Conservation (phyloP, 2,113 vertebrate species). For the Diadophis punctatus region DNA sequence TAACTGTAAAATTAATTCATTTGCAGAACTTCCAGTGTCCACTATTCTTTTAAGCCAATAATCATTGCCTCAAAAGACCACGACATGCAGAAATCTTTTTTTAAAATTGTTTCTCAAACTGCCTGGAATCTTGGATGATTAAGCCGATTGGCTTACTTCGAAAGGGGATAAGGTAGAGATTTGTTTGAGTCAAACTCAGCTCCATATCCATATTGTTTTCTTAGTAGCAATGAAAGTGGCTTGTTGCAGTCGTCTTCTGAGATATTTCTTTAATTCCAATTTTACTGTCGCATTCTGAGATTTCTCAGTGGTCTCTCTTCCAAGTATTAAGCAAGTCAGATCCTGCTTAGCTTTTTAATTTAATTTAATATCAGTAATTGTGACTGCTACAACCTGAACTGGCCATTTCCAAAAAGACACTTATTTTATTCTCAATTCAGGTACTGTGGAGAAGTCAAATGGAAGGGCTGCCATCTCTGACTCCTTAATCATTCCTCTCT, state of each 20-base stretch:
- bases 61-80: background rate
- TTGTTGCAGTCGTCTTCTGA: background rate
- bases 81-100: background rate
- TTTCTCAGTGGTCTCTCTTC: background rate
- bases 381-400: background rate
- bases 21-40: constrained; percentile 1
- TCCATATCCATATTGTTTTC: background rate
- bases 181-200: background rate
- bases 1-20: background rate
- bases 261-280: background rate
- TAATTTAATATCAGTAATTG: background rate
- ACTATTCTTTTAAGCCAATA: constrained; percentile 4
- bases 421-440: constrained; percentile 17
- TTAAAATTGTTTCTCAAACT: background rate
- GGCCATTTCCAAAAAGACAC: background rate
- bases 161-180: background rate
- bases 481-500: constrained; percentile 6
- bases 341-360: background rate
- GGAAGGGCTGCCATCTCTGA: constrained; percentile 50
- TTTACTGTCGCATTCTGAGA: background rate
- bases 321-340: background rate
- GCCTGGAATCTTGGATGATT: background rate
- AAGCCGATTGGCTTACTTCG: constrained; percentile 1
- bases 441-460: constrained; percentile 23
- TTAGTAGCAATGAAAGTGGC: background rate